These are phyloP conservation scores for Agelas oroides DNA, from an alignment of 37 sponge, comb jelly and placozoan genomes.

Conservation along the genomic window DNA sequence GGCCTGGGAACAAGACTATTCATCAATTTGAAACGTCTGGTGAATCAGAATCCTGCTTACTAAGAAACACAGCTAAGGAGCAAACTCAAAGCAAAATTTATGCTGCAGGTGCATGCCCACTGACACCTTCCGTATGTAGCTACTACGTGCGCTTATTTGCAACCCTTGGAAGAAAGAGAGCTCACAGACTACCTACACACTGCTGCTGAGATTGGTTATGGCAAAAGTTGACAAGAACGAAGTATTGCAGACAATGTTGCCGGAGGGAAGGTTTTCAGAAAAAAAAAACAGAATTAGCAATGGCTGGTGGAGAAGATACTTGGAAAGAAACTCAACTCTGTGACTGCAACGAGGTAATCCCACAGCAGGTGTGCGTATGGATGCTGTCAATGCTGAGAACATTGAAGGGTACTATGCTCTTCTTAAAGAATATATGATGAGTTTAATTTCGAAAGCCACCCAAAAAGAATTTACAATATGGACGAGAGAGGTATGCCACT, in stretches of 20 bases:
- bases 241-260: no score
- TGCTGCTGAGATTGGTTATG: constrained; percentile 17
- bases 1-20: no score
- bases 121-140: no score
- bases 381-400: constrained; percentile 25
- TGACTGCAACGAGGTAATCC: no score
- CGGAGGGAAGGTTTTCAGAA: no score
- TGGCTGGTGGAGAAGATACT: constrained; percentile 6
- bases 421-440: background rate
- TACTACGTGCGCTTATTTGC: no score
- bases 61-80: no score
- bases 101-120: no score
- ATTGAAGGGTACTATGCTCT: background rate
- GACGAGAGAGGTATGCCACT: constrained; percentile 33
- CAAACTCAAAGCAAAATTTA: no score
- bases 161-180: constrained; percentile 14
- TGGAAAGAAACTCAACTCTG: no score
- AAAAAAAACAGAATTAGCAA: background rate
- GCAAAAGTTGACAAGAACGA: constrained; percentile 9
- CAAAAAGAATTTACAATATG: constrained; percentile 12
- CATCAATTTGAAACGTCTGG: no score
- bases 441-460: constrained; percentile 13
- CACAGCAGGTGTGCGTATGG: background rate
- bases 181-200: background rate
- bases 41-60: no score